A percentile compares a stretch with the other conserved stretches of the same genome.
These are phyloP conservation scores for Agrilus cyanescens DNA, from an alignment of 2,888 invertebrate species.

Conservation along the genomic window DNA sequence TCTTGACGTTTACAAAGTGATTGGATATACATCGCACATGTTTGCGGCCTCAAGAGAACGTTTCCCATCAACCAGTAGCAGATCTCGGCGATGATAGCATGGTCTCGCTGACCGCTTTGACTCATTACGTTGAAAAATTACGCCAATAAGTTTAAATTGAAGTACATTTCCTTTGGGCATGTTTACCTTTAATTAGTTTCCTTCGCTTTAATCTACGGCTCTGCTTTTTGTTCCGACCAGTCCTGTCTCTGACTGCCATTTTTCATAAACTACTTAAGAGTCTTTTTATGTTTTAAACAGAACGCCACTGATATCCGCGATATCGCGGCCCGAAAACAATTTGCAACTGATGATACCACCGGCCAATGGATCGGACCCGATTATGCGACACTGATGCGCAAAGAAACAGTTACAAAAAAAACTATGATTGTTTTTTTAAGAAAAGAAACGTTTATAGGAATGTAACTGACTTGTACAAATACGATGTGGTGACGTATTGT, in stretches of 20 bases:
- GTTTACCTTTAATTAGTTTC: slow-evolving; percentile 25
- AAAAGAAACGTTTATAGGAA: no score
- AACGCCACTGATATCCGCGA: no score
- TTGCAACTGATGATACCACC: no score
- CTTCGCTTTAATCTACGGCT: slow-evolving; percentile 6
- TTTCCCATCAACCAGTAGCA: slow-evolving; percentile 26
- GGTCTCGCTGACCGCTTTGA: slow-evolving; percentile 16
- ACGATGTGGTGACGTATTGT: no score
- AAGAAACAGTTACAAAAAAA: no score
- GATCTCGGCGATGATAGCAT: slow-evolving; percentile 23
- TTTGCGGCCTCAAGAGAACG: slow-evolving; percentile 18
- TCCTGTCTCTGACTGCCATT: background rate
- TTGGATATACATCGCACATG: slow-evolving; percentile 21
- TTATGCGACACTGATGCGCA: no score
- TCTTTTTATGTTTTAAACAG: no score
- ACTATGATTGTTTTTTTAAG: no score
- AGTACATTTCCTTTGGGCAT: slow-evolving; percentile 24
- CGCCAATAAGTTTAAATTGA: slow-evolving; percentile 27
- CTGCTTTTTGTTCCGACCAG: slow-evolving; percentile 2
- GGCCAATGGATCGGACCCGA: no score
- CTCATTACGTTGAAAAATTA: slow-evolving; percentile 30
- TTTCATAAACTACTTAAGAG: no score
- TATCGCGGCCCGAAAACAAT: no score
- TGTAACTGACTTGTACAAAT: no score
- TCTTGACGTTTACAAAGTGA: slow-evolving; percentile 30